phyloP scores from a whole-genome alignment of 1,140 invertebrate species.

The Lamellibrachia luymesi region DNA sequence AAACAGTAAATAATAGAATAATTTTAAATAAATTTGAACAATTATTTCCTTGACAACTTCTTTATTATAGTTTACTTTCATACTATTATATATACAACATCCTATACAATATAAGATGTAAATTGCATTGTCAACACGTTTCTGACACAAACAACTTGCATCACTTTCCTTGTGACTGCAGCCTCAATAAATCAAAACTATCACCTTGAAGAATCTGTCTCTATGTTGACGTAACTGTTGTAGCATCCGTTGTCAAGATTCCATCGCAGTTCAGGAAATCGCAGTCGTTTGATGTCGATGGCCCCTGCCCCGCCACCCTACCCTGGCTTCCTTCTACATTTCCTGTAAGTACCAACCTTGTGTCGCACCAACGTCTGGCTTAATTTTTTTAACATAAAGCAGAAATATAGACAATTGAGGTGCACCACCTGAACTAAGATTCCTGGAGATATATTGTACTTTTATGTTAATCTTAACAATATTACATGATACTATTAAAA shows the following conservation, averaged over 20 bases:
- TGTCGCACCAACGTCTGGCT: too few species aligned
- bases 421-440: not conserved
- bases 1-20: not conserved
- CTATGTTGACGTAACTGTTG: slow-evolving; percentile 16
- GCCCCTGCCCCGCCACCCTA: slow-evolving; percentile 52
- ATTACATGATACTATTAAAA: too few species aligned
- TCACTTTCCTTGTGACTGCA: not conserved
- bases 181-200: not conserved
- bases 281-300: slow-evolving; percentile 49
- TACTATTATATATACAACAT: too few species aligned
- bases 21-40: too few species aligned
- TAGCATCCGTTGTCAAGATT: slow-evolving; percentile 51
- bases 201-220: not conserved
- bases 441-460: not conserved
- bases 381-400: not conserved
- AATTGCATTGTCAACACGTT: too few species aligned
- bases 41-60: too few species aligned
- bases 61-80: too few species aligned
- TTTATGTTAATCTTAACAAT: not conserved
- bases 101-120: too few species aligned
- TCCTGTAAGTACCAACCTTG: slow-evolving; percentile 66
- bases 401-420: not conserved
- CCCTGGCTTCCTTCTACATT: slow-evolving; percentile 73
- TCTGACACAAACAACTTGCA: too few species aligned
- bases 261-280: slow-evolving; percentile 41